Percentiles rank a stretch among this genome's conserved stretches.
Evolutionary conservation across 2,888 invertebrate species (phyloP).

Genomic region (Ctena decussata): DNA sequence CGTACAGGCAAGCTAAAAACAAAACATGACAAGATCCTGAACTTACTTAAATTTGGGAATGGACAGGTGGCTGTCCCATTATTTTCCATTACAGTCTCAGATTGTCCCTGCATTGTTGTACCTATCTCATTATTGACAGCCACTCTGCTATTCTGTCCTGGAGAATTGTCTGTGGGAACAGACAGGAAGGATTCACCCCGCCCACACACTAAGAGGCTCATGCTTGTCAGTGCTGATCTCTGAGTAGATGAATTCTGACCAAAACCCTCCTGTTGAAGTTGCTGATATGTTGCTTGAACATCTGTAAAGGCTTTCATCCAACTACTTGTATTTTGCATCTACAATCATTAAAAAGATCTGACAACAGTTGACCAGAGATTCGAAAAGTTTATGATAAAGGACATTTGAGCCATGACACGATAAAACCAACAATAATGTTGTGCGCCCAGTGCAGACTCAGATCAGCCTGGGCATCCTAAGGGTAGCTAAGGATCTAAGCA

Average conservation of each 20-base stretch:
- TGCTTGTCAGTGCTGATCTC: neutral
- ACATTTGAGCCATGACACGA: no score
- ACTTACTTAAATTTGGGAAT: neutral
- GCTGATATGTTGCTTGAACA: constrained; percentile 22
- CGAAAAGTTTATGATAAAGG: no score
- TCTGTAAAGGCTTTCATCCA: constrained; percentile 47
- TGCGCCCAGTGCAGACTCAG: no score
- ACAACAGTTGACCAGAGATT: no score
- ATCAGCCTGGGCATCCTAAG: no score
- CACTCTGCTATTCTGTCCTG: neutral
- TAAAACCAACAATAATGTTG: no score
- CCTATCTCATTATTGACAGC: no score
- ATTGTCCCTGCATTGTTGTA: neutral
- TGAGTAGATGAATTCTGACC: neutral
- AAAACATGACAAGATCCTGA: no score
- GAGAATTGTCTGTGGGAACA: neutral
- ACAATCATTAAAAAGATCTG: neutral
- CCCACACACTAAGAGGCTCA: neutral
- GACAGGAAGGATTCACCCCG: neutral
- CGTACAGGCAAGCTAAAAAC: no score
- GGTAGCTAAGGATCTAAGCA: no score
- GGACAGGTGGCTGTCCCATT: neutral
- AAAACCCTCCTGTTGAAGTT: constrained; percentile 24
- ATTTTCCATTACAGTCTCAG: neutral
- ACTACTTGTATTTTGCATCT: constrained; percentile 27